A percentile compares a stretch with the other conserved stretches of the same genome.
Evolutionary conservation across 2,888 invertebrate species (phyloP).

Genomic region (Nymphalis polychloros): DNA sequence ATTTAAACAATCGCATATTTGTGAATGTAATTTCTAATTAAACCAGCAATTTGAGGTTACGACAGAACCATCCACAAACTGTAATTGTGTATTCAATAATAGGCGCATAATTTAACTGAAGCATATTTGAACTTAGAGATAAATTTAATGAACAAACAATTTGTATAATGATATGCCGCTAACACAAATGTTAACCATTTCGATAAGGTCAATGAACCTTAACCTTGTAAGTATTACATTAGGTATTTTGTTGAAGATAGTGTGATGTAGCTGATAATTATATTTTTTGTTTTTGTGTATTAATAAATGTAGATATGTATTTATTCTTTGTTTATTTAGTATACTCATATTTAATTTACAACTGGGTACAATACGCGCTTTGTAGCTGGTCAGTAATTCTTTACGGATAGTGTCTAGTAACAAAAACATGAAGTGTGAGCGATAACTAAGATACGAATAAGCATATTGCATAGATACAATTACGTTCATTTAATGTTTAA

Average conservation of each 20-base stretch:
- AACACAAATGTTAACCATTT: conserved; percentile 9
- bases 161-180: conserved; percentile 19
- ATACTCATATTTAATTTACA: too few species aligned
- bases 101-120: conserved; percentile 3
- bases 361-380: too few species aligned
- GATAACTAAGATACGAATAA: too few species aligned
- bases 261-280: background rate
- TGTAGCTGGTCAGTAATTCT: too few species aligned
- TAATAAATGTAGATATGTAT: too few species aligned
- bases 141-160: conserved; percentile 21
- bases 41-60: background rate
- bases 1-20: too few species aligned
- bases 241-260: background rate
- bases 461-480: too few species aligned
- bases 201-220: conserved; percentile 11
- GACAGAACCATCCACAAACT: background rate
- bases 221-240: conserved; percentile 8
- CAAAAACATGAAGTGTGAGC: too few species aligned
- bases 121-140: background rate
- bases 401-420: too few species aligned
- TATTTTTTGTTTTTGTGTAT: too few species aligned
- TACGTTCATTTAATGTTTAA: too few species aligned
- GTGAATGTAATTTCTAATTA: background rate
- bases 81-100: background rate
- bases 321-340: too few species aligned